Conservation (phyloP, 2,888 invertebrate species). For the Drosophila borealis region DNA sequence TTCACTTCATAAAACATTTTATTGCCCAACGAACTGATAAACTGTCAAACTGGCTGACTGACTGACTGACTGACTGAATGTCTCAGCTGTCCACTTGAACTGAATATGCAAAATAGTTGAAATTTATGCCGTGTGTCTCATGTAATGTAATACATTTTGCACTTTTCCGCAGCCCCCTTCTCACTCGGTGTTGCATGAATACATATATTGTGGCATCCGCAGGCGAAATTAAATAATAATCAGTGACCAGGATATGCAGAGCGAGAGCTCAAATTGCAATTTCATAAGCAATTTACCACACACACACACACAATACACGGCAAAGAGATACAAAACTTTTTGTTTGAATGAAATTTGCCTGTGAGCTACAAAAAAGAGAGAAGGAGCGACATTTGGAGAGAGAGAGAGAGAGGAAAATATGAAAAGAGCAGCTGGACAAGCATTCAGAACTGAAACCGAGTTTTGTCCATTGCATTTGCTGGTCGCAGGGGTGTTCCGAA, state of each 20-base stretch:
- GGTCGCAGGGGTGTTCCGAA: slow-evolving; percentile 38
- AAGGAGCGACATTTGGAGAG: background rate
- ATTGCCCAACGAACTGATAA: slow-evolving; percentile 54
- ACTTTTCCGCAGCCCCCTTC: slow-evolving; percentile 14
- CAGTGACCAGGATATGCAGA: slow-evolving; percentile 67
- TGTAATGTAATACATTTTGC: slow-evolving; percentile 73
- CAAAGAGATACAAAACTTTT: slow-evolving; percentile 55
- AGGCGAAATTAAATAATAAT: slow-evolving; percentile 77
- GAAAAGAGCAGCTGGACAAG: slow-evolving; percentile 56
- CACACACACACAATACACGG: slow-evolving; percentile 21
- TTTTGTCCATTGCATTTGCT: slow-evolving; percentile 57
- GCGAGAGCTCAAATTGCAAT: slow-evolving; percentile 78
- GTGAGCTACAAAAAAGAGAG: slow-evolving; percentile 31
- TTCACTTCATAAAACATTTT: slow-evolving; percentile 63
- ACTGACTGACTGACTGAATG: slow-evolving; percentile 23
- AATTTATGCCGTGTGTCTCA: slow-evolving; percentile 66
- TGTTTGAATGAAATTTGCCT: slow-evolving; percentile 65
- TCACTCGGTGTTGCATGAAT: slow-evolving; percentile 20
- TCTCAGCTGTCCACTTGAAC: slow-evolving; percentile 44
- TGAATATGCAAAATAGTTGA: slow-evolving; percentile 68
- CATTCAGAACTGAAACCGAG: slow-evolving; percentile 36
- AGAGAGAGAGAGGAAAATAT: slow-evolving; percentile 3
- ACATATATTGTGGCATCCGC: slow-evolving; percentile 52
- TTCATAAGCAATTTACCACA: slow-evolving; percentile 82
- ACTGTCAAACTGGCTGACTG: slow-evolving; percentile 27